phyloP scores from a whole-genome alignment of 2,113 vertebrate genomes.

The Pituophis catenifer region DNA sequence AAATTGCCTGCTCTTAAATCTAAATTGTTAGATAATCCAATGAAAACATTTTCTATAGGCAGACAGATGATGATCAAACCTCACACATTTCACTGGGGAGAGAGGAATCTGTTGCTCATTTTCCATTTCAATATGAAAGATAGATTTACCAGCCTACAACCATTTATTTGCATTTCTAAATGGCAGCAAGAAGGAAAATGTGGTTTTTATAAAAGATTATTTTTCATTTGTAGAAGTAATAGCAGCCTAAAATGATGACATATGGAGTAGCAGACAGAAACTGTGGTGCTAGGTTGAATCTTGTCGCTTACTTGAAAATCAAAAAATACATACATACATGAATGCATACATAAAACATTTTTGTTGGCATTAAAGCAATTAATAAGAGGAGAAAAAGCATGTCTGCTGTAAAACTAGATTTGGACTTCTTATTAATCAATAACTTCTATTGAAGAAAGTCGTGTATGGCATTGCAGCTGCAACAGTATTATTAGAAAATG shows the following conservation, averaged over 20 bases:
- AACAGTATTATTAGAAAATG: slow-evolving; percentile 75
- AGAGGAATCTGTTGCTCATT: slow-evolving; percentile 48
- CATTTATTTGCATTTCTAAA: slow-evolving; percentile 49
- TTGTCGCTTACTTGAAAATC: slow-evolving; percentile 34
- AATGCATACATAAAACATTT: slow-evolving; percentile 26
- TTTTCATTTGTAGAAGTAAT: slow-evolving; percentile 38
- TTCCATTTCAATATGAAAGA: slow-evolving; percentile 12
- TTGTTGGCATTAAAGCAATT: slow-evolving; percentile 7
- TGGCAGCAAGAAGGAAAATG: slow-evolving; percentile 26
- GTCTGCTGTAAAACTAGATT: slow-evolving; percentile 46
- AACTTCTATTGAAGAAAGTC: slow-evolving; percentile 56
- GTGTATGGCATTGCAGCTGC: slow-evolving; percentile 38
- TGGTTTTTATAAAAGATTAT: slow-evolving; percentile 33
- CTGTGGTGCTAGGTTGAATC: slow-evolving; percentile 28
- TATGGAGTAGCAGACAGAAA: slow-evolving; percentile 45
- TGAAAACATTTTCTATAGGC: slow-evolving; percentile 13
- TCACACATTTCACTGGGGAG: slow-evolving; percentile 19
- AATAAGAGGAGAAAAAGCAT: neutral
- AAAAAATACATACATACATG: slow-evolving; percentile 39
- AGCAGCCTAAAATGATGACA: slow-evolving; percentile 55
- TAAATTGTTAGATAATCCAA: neutral
- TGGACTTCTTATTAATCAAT: slow-evolving; percentile 62
- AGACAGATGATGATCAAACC: neutral
- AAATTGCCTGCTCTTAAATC: neutral
- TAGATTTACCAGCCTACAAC: slow-evolving; percentile 40